Evolutionary conservation across 1,140 invertebrate species (phyloP).

Genomic region (Hyles euphorbiae): DNA sequence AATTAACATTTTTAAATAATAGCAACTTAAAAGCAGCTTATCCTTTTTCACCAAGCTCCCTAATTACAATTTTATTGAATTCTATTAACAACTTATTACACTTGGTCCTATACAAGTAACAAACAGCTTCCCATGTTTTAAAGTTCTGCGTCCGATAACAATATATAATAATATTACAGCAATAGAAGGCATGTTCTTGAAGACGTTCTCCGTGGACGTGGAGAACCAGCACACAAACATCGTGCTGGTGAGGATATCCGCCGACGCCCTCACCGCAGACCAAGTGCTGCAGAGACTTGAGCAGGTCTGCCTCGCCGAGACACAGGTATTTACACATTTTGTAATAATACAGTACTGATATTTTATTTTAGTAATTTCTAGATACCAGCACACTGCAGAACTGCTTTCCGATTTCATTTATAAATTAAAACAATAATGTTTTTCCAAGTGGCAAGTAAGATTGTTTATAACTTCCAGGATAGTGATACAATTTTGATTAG

Average conservation of each 20-base stretch:
- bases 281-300: slow-evolving; percentile 42
- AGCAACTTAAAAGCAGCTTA: too few relatives aligned
- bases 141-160: not conserved
- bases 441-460: not conserved
- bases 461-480: not conserved
- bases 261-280: slow-evolving; percentile 27
- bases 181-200: slow-evolving; percentile 76
- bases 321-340: slow-evolving; percentile 34
- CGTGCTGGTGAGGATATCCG: slow-evolving; percentile 61
- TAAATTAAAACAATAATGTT: too few relatives aligned
- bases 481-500: not conserved
- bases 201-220: slow-evolving; percentile 80
- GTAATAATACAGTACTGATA: too few relatives aligned
- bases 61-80: too few relatives aligned
- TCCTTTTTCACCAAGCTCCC: too few relatives aligned
- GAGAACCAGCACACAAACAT: slow-evolving; percentile 86
- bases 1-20: too few relatives aligned
- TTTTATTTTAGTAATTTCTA: too few relatives aligned
- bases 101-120: too few relatives aligned
- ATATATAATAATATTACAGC: slow-evolving; percentile 61
- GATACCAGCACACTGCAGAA: too few relatives aligned
- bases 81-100: too few relatives aligned
- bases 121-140: too few relatives aligned
- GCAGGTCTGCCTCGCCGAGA: slow-evolving; percentile 51
- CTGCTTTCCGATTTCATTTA: too few relatives aligned